Evolutionary conservation across 2,113 vertebrate genomes (phyloP), one percentile per base, ranked within the genome.

Genomic region (Ivindomyrus marchei): DNA sequence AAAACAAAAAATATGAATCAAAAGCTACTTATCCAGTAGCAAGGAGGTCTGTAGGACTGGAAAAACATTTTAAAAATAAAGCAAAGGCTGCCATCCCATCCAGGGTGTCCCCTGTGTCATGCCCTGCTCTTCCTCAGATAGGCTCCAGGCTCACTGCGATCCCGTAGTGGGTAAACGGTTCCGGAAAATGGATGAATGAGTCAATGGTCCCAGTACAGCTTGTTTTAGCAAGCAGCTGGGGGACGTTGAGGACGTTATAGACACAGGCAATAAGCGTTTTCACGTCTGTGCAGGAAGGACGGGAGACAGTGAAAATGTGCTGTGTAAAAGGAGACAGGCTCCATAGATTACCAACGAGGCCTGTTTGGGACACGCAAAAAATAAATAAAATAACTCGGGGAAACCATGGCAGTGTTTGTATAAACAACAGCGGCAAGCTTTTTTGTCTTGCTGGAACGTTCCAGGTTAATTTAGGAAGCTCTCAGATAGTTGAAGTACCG

Each of bases 331-430:
- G 15, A 24, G 87, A 9, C 53, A 45, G 87, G 53, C 15, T 36
- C 21, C 21, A 50, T 4, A 66, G 53, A 46, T 88, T n/a, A 66
- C 45, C 66, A 5, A 36, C 36, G 42, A 88, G 80, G 88, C 90
- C 88, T 89, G 91, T 92, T 94, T 92, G 93, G 92, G 93, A 92
- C 92, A 92, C 93, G 7, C 36, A 47, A 85, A 88, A 85, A 87
- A 21, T 0, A 93, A 94, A 94, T 21, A 93, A 93, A n/a, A 27
- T 3, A 91, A 56, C 53, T 92, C 93, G 90, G 93, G 93, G 94
- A 94, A 95, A 92, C 94, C 92, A 36, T 93, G 93, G 90, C 93
- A 92, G 90, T 94, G 94, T 95, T 95, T 94, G 93, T 93, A 91
- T 42, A 91, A 91, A 94, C 93, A 94, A 92, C 93, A 93, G 94